Percentiles rank a stretch among this genome's conserved stretches.
Evolutionary conservation across 2,797 vertebrate species (phyloP).

Genomic region (Acanthornis magna): DNA sequence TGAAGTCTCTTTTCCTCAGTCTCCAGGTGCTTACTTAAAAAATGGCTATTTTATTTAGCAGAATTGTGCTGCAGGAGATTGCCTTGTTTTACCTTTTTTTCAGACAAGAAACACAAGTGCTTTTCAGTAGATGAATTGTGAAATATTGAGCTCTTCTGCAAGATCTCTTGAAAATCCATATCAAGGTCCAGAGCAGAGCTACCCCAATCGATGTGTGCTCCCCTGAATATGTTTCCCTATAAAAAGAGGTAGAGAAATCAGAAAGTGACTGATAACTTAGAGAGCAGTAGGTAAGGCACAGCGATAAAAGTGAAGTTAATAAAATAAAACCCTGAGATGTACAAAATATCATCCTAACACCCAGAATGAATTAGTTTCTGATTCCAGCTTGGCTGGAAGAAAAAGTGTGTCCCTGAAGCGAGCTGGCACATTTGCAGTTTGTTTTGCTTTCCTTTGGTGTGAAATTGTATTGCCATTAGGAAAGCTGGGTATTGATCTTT

Average conservation of each 20-base stretch:
- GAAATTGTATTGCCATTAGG: not conserved
- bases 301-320: not conserved
- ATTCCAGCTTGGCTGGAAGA: not conserved
- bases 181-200: not conserved
- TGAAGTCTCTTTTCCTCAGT: not conserved
- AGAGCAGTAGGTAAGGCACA: not conserved
- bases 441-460: constrained; percentile 1
- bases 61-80: constrained; percentile 1
- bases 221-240: not conserved
- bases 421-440: not conserved
- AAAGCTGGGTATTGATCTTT: not conserved
- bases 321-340: not conserved
- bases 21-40: not conserved
- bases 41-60: not conserved
- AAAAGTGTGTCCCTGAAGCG: not conserved
- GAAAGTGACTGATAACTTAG: not conserved
- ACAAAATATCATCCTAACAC: not conserved
- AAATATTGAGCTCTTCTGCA: constrained; percentile 44
- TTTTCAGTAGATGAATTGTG: constrained; percentile 11
- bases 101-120: not conserved
- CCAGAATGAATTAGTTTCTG: not conserved
- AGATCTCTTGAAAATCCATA: constrained; percentile 53
- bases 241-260: not conserved
- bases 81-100: not conserved
- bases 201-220: not conserved